These are phyloP conservation scores for Phoeniculus purpureus DNA, from an alignment of 2,797 vertebrate genomes.

Conservation along the genomic window DNA sequence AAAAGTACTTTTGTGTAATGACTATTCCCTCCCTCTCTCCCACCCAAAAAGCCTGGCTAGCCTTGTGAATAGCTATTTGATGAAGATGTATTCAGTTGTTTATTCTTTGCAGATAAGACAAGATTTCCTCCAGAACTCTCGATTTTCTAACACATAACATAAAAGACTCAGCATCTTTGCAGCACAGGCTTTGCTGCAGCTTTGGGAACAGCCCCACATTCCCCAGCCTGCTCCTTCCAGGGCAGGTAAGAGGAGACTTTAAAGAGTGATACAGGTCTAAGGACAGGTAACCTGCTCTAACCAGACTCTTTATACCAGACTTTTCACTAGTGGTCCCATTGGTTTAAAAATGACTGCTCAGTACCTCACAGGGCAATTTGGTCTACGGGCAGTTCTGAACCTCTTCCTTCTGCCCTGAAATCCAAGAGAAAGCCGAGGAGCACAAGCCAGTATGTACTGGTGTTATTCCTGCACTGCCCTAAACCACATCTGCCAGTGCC, in stretches of 20 bases:
- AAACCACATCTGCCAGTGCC: not conserved
- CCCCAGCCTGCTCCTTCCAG: fast-evolving
- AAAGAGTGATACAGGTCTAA: fast-evolving
- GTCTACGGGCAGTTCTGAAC: no score
- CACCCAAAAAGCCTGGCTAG: fast-evolving
- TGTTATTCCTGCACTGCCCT: fast-evolving
- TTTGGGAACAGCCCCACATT: fast-evolving
- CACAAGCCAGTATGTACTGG: fast-evolving
- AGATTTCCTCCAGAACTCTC: not conserved
- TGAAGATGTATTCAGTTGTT: not conserved
- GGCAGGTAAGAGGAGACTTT: fast-evolving
- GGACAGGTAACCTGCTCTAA: no score
- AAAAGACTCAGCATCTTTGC: fast-evolving
- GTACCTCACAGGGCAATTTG: not conserved
- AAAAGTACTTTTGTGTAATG: not conserved
- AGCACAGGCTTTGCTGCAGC: fast-evolving
- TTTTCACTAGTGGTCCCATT: not conserved
- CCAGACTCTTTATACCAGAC: not conserved
- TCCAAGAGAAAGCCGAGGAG: not conserved
- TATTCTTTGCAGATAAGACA: not conserved
- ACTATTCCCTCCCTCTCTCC: not conserved
- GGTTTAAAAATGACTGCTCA: not conserved
- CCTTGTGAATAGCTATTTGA: not conserved
- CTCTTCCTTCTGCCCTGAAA: not conserved
- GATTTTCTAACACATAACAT: fast-evolving